Percentiles rank a stretch among this genome's conserved stretches.
phyloP scores from a whole-genome alignment of 2,797 vertebrate species.

The Pseudomugil gertrudae region DNA sequence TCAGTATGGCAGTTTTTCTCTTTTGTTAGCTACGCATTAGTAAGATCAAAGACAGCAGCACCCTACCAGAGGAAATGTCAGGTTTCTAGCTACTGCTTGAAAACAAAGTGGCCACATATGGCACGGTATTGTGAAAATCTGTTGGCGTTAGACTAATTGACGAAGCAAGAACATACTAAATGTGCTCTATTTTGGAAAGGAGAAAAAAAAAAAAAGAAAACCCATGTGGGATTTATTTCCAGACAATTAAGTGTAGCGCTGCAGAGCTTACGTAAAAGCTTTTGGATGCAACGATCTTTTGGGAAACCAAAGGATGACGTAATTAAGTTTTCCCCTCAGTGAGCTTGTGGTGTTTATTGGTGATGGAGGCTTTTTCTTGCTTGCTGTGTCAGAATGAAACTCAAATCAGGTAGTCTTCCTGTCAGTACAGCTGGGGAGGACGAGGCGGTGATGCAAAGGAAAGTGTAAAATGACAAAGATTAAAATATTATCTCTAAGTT shows the following conservation, averaged over 20 bases:
- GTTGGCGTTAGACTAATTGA: constrained; percentile 10
- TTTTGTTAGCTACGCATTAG: constrained; percentile 51
- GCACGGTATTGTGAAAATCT: constrained; percentile 1
- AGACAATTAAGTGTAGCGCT: constrained; percentile 5
- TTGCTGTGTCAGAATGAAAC: constrained; percentile 70
- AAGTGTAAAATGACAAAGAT: constrained; percentile 56
- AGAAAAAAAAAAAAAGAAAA: neutral
- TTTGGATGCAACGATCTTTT: constrained; percentile 37
- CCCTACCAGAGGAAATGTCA: constrained; percentile 47
- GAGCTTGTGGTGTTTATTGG: constrained; percentile 33
- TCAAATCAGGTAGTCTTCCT: constrained; percentile 68
- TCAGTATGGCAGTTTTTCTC: constrained; percentile 38
- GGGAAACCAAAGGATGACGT: constrained; percentile 47
- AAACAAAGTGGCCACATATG: constrained; percentile 12
- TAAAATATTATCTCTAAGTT: constrained; percentile 36
- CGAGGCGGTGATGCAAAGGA: constrained; percentile 45
- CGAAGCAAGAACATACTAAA: neutral
- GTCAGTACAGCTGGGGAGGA: constrained; percentile 52
- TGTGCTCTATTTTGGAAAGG: neutral
- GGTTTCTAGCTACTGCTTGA: constrained; percentile 20
- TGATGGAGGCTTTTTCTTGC: constrained; percentile 51
- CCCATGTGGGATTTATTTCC: constrained; percentile 26
- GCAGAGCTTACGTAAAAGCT: constrained; percentile 13
- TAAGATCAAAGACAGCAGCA: constrained; percentile 47
- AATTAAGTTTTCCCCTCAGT: constrained; percentile 46